These are phyloP conservation scores for Parazoanthus darwini DNA, from an alignment of 92 coral and sea anemone species.

Conservation along the genomic window DNA sequence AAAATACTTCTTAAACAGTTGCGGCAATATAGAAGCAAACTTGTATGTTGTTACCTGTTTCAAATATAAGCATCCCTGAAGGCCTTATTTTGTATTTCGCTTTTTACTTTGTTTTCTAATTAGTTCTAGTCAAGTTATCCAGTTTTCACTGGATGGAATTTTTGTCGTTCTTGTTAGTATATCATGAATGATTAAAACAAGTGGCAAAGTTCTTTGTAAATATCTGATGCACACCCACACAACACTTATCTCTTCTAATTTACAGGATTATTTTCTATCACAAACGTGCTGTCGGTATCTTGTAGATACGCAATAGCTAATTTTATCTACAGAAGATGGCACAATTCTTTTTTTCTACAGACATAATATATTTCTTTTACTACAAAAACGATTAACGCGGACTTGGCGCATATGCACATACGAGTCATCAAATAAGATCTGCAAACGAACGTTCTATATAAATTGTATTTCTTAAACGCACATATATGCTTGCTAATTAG, in stretches of 20 bases:
- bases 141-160: not conserved
- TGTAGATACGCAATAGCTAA: not conserved
- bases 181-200: not conserved
- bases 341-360: too few species aligned
- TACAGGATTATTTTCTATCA: not conserved
- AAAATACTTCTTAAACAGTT: too few species aligned
- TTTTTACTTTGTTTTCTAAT: too few species aligned
- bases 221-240: not conserved
- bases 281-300: not conserved
- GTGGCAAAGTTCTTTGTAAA: not conserved
- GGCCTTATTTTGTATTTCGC: too few species aligned
- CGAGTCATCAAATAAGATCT: not conserved
- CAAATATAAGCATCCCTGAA: not conserved
- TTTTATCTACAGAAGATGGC: not conserved
- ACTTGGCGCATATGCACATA: not conserved
- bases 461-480: not conserved
- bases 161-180: not conserved
- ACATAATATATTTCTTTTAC: too few species aligned
- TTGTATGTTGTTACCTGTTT: not conserved
- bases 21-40: too few species aligned
- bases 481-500: not conserved
- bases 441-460: not conserved
- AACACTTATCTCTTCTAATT: too few species aligned
- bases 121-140: not conserved
- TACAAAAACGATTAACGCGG: not conserved